Evolutionary conservation across 2,797 vertebrate genomes (phyloP).

Genomic region (Catamblyrhynchus diadema): DNA sequence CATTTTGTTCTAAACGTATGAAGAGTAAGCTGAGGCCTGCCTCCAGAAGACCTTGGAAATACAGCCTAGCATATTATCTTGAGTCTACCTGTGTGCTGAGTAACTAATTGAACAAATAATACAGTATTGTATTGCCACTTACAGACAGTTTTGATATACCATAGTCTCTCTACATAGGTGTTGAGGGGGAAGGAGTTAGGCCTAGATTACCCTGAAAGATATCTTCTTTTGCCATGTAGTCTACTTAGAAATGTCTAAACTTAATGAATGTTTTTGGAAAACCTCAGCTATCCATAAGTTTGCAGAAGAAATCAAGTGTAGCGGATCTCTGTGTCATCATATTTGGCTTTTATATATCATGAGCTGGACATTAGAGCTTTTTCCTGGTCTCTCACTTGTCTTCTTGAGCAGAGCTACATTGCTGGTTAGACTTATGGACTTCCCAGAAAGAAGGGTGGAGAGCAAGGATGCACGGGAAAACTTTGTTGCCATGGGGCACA

Average conservation of each 20-base stretch:
- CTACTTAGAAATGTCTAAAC: neutral
- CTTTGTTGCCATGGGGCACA: neutral
- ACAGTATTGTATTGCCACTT: neutral
- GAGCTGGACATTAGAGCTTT: neutral
- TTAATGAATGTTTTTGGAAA: neutral
- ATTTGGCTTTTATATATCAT: neutral
- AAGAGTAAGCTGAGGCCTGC: neutral
- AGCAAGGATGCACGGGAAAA: neutral
- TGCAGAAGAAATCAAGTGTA: neutral
- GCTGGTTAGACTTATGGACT: neutral
- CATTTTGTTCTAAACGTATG: neutral
- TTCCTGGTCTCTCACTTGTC: neutral
- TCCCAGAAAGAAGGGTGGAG: neutral
- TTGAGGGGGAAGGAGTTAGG: neutral
- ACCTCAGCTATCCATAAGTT: neutral
- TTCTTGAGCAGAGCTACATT: neutral
- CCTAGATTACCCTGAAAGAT: neutral
- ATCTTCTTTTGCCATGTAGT: neutral
- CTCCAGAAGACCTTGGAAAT: neutral
- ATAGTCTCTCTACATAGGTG: neutral
- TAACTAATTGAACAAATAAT: neutral
- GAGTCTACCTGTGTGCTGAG: neutral
- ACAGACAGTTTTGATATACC: neutral
- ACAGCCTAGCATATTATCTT: neutral
- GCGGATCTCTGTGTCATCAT: neutral